Conservation (phyloP, 2,797 vertebrate genomes). For the Chloroceryle inda region DNA sequence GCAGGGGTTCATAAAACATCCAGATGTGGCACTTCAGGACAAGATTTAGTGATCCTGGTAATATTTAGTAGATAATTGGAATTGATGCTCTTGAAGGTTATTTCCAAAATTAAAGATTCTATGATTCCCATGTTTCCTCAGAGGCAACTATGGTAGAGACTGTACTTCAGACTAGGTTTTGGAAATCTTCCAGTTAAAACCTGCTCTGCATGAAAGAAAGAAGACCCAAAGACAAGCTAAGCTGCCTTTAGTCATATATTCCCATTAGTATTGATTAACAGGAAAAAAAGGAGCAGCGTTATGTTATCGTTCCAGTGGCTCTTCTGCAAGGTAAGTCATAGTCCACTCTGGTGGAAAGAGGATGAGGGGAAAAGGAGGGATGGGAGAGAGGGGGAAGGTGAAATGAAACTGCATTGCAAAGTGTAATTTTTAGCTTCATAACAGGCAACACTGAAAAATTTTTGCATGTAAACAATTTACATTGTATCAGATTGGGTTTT, state of each 20-base stretch:
- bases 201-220: background rate
- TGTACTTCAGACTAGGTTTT: background rate
- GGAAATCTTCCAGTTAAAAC: background rate
- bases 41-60: too few species aligned
- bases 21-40: too few species aligned
- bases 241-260: background rate
- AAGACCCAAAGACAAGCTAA: background rate
- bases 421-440: background rate
- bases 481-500: background rate
- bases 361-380: background rate
- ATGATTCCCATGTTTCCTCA: background rate
- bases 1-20: too few species aligned
- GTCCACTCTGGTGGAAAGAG: background rate
- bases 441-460: background rate
- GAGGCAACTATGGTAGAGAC: background rate
- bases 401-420: background rate
- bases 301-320: background rate
- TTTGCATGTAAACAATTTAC: background rate
- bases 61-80: too few species aligned
- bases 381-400: background rate
- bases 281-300: background rate
- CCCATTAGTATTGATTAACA: too few species aligned
- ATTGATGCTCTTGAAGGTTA: accelerated
- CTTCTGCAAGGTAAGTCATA: background rate
- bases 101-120: too few species aligned